Percentiles rank a stretch among this genome's conserved stretches.
phyloP scores from a whole-genome alignment of 2,797 vertebrate species.

The Iguana delicatissima region DNA sequence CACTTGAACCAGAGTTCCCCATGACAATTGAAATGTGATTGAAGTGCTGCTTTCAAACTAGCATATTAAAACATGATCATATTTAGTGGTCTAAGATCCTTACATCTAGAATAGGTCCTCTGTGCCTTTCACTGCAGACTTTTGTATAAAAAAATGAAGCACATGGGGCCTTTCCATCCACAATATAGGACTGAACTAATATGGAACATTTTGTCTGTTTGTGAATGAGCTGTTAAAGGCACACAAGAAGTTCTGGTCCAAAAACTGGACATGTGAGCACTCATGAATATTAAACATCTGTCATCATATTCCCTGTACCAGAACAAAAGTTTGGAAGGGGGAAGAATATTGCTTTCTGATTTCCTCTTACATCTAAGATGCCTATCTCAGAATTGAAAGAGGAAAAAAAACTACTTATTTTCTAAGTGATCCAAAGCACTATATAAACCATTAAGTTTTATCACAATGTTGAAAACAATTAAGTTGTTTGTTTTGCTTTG shows the following conservation, averaged over 20 bases:
- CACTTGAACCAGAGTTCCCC: no score
- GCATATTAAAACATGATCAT: background rate
- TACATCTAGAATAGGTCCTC: accelerated
- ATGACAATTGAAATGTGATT: background rate
- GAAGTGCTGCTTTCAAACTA: background rate
- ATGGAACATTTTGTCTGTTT: background rate
- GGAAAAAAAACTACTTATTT: slow-evolving; percentile 51
- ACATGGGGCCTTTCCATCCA: no score
- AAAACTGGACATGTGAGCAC: background rate
- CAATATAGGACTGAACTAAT: background rate
- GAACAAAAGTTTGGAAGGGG: background rate
- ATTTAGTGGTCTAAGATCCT: background rate
- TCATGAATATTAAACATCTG: background rate
- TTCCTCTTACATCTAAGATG: slow-evolving; percentile 1
- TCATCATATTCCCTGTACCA: background rate
- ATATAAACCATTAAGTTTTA: slow-evolving; percentile 50
- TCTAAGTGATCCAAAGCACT: slow-evolving; percentile 44
- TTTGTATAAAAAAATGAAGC: background rate
- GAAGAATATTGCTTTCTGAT: background rate
- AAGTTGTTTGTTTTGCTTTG: slow-evolving; percentile 9
- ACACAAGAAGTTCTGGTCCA: background rate
- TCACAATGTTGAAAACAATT: slow-evolving; percentile 18
- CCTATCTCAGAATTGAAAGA: background rate
- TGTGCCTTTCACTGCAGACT: background rate
- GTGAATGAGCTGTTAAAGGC: background rate